These are phyloP conservation scores for Hippocampus barbouri DNA, from an alignment of 2,113 vertebrate genomes.

Conservation along the genomic window DNA sequence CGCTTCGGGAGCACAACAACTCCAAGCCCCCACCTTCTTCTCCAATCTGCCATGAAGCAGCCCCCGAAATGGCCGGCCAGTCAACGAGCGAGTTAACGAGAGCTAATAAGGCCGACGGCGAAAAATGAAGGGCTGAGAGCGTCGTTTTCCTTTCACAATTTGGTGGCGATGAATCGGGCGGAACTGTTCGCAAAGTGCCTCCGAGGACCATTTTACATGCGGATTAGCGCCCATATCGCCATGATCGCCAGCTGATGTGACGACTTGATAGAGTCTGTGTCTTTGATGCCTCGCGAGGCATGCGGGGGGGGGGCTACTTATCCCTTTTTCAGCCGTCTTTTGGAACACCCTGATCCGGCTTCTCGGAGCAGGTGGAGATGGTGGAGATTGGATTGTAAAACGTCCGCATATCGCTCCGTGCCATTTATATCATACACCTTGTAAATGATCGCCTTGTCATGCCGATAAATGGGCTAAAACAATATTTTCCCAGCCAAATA, in stretches of 20 bases:
- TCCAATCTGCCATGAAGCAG: constrained; percentile 51
- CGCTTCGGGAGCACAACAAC: constrained; percentile 38
- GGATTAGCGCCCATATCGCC: constrained; percentile 70
- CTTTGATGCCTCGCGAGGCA: constrained; percentile 62
- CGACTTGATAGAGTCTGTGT: constrained; percentile 49
- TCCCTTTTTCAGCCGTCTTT: constrained; percentile 59
- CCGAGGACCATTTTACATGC: constrained; percentile 63
- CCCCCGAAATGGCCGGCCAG: constrained; percentile 44
- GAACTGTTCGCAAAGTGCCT: constrained; percentile 49
- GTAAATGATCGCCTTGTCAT: not conserved
- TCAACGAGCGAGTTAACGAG: constrained; percentile 48
- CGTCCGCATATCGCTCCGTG: constrained; percentile 24
- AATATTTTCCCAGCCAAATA: constrained; percentile 54
- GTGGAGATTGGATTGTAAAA: constrained; percentile 63
- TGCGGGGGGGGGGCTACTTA: constrained; percentile 58
- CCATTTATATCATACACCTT: constrained; percentile 7
- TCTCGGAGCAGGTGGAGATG: constrained; percentile 61
- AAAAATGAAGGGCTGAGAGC: constrained; percentile 43
- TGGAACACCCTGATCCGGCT: constrained; percentile 63
- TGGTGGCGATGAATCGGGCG: constrained; percentile 22
- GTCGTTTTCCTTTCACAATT: not conserved
- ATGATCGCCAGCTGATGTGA: constrained; percentile 60
- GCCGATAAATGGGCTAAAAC: not conserved
- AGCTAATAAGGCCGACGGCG: constrained; percentile 37
- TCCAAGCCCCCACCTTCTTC: constrained; percentile 25